A percentile compares a stretch with the other conserved stretches of the same genome.
Evolutionary conservation across 2,888 invertebrate species (phyloP).

Genomic region (Autographa gamma): DNA sequence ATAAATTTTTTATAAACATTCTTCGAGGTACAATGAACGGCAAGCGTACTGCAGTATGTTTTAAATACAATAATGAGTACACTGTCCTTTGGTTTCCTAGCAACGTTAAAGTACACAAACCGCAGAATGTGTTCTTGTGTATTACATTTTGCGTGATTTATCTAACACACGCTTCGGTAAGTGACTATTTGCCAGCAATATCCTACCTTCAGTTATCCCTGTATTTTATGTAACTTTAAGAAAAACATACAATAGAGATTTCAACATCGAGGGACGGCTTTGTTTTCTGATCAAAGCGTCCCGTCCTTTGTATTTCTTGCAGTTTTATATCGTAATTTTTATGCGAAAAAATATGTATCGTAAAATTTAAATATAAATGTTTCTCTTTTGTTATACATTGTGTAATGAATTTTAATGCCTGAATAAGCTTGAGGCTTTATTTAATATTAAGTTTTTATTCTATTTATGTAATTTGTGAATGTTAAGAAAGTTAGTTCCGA

Average conservation of each 20-base stretch:
- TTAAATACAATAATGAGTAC: conserved; percentile 41
- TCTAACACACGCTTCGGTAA: background rate
- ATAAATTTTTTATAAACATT: conserved; percentile 20
- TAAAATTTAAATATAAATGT: background rate
- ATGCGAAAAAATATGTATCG: conserved; percentile 26
- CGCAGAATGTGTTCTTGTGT: conserved; percentile 20
- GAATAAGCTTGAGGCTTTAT: background rate
- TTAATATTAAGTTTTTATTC: background rate
- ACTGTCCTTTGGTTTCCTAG: conserved; percentile 58
- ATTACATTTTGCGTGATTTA: conserved; percentile 21
- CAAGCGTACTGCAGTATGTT: conserved; percentile 43
- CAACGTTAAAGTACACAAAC: conserved; percentile 58
- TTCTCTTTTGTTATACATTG: conserved; percentile 11
- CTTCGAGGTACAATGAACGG: conserved; percentile 31
- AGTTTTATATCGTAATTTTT: conserved; percentile 39
- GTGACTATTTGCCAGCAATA: conserved; percentile 12
- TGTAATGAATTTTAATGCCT: conserved; percentile 35
- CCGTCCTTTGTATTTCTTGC: conserved; percentile 32
- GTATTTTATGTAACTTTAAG: conserved; percentile 10
- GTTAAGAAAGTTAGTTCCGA: conserved; percentile 21
- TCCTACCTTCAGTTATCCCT: conserved; percentile 9
- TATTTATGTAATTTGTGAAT: conserved; percentile 6
- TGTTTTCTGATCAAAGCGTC: conserved; percentile 44
- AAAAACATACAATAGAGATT: conserved; percentile 27
- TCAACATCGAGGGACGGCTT: conserved; percentile 23